These are phyloP conservation scores for Mirounga angustirostris DNA, from an alignment of 2,113 vertebrate species.

Conservation along the genomic window DNA sequence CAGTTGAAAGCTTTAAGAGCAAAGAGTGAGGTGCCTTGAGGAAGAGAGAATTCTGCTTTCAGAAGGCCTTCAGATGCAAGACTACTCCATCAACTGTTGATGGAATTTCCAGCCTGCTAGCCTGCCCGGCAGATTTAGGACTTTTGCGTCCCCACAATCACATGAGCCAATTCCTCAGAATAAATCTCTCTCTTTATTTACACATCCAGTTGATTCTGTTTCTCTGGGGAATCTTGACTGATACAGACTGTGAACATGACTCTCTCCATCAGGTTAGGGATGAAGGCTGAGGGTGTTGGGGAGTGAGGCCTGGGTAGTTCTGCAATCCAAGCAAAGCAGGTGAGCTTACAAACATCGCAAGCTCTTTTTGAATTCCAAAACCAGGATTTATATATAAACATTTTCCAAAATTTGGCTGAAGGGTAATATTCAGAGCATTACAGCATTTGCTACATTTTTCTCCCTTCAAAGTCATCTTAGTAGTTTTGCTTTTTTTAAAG, in stretches of 20 bases:
- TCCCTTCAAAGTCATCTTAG: not conserved
- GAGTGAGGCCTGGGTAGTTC: not conserved
- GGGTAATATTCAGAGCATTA: conserved; percentile 11
- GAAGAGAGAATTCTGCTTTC: not conserved
- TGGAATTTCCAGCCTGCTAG: not conserved
- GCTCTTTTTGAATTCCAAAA: conserved; percentile 25
- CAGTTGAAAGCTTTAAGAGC: not conserved
- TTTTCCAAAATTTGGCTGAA: conserved; percentile 1
- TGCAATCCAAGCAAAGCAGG: conserved; percentile 9
- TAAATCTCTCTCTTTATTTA: not conserved
- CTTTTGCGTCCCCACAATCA: not conserved
- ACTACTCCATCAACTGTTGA: not conserved
- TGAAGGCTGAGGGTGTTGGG: not conserved
- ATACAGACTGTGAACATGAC: not conserved
- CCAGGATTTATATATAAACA: not conserved
- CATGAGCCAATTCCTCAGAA: not conserved
- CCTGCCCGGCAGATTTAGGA: not conserved
- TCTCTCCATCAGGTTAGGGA: not conserved
- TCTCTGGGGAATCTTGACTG: not conserved
- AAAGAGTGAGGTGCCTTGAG: not conserved
- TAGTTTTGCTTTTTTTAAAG: conserved; percentile 50
- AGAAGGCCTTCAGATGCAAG: not conserved
- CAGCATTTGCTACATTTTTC: not conserved
- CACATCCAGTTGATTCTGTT: not conserved
- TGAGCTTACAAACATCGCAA: not conserved